Evolutionary conservation across 2,797 vertebrate species (phyloP).

Genomic region (Pterois miles): DNA sequence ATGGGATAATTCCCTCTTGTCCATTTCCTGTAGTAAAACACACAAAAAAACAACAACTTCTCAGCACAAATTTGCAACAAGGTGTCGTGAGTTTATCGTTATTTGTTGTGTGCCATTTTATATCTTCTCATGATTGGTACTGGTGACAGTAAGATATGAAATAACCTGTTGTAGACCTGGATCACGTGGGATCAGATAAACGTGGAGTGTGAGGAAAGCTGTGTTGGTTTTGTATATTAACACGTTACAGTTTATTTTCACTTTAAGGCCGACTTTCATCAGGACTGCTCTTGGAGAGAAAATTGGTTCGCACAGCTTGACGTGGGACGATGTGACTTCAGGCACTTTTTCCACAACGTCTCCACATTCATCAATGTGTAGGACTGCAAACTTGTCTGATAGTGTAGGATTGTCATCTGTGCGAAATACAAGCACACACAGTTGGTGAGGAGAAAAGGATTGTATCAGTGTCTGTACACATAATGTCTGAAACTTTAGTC

Average conservation of each 20-base stretch:
- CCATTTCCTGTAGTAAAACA: background rate
- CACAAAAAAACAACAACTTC: background rate
- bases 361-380: conserved; percentile 34
- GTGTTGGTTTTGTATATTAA: conserved; percentile 20
- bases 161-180: conserved; percentile 26
- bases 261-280: background rate
- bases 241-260: background rate
- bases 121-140: background rate
- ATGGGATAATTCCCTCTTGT: background rate
- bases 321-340: conserved; percentile 24
- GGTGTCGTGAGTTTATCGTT: background rate
- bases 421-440: background rate
- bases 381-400: conserved; percentile 14
- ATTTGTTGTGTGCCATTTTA: background rate
- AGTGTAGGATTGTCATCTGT: background rate
- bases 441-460: background rate
- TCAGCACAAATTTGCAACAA: background rate
- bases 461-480: background rate
- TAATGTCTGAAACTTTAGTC: background rate
- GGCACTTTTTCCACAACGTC: conserved; percentile 22
- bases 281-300: background rate
- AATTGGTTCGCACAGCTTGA: conserved; percentile 8
- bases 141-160: background rate
- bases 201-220: conserved; percentile 15
- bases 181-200: conserved; percentile 33